Conservation (phyloP, 2,888 invertebrate genomes). For the Blastobasis adustella region DNA sequence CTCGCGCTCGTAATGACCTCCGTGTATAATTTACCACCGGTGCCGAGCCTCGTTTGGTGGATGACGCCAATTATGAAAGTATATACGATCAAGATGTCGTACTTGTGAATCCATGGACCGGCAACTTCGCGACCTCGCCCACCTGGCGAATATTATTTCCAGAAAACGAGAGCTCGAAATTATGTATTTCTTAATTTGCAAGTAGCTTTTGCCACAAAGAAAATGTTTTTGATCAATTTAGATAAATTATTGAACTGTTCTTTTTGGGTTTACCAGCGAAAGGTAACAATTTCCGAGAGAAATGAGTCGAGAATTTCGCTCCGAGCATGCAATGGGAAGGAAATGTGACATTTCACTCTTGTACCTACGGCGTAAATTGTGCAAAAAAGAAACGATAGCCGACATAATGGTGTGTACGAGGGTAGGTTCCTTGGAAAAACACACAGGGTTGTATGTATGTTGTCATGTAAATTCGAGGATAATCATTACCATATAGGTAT, state of each 20-base stretch:
- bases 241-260: no score
- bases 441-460: no score
- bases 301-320: neutral
- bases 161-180: neutral
- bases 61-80: no score
- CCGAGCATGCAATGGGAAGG: slow-evolving; percentile 4
- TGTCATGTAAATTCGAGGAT: no score
- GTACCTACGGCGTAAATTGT: slow-evolving; percentile 10
- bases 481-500: no score
- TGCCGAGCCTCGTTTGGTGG: slow-evolving; percentile 3
- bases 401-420: neutral
- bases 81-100: neutral
- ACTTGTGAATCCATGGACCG: neutral
- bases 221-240: no score
- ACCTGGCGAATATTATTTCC: no score
- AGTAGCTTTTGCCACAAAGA: neutral
- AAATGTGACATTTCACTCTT: slow-evolving; percentile 14
- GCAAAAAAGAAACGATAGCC: slow-evolving; percentile 8
- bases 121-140: no score
- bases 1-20: slow-evolving; percentile 29
- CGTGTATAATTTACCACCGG: slow-evolving; percentile 25
- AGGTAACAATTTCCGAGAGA: slow-evolving; percentile 12
- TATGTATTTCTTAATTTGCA: neutral
- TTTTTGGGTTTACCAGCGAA: neutral
- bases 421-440: neutral